phyloP scores from a whole-genome alignment of 53 echinoderm and acorn worm species.

The Holothuria leucospilota region DNA sequence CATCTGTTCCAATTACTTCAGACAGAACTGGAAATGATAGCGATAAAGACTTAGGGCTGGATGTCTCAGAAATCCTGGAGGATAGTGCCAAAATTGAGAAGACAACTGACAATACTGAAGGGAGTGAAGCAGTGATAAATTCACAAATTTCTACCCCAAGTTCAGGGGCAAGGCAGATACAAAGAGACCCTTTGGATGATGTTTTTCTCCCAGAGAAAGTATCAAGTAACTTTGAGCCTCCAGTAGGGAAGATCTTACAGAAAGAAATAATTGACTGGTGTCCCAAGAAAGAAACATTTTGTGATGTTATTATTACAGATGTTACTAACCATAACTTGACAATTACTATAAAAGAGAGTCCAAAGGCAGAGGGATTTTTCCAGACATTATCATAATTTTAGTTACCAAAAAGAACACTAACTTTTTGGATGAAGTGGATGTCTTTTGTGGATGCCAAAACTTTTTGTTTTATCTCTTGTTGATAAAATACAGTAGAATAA shows the following conservation, averaged over 20 bases:
- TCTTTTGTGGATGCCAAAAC: too few species aligned
- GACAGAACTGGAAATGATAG: neutral
- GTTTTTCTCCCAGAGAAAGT: slow-evolving; percentile 10
- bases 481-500: too few species aligned
- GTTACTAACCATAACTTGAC: slow-evolving; percentile 77
- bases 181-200: slow-evolving; percentile 29
- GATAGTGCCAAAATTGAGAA: slow-evolving; percentile 1
- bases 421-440: too few species aligned
- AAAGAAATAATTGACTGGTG: slow-evolving; percentile 58
- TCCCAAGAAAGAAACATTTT: slow-evolving; percentile 58
- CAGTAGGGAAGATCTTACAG: neutral
- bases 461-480: too few species aligned
- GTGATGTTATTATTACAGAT: slow-evolving; percentile 74
- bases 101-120: neutral
- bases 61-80: slow-evolving; percentile 28
- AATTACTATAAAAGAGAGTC: slow-evolving; percentile 77
- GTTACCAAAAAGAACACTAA: neutral
- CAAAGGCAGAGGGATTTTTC: slow-evolving; percentile 78
- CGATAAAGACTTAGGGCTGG: slow-evolving; percentile 8
- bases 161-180: neutral
- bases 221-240: neutral
- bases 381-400: slow-evolving; percentile 8
- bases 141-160: neutral
- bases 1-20: neutral
- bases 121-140: neutral